Base-by-base conservation (phyloP, 1,140 invertebrate species). In the Hermetia illucens region DNA sequence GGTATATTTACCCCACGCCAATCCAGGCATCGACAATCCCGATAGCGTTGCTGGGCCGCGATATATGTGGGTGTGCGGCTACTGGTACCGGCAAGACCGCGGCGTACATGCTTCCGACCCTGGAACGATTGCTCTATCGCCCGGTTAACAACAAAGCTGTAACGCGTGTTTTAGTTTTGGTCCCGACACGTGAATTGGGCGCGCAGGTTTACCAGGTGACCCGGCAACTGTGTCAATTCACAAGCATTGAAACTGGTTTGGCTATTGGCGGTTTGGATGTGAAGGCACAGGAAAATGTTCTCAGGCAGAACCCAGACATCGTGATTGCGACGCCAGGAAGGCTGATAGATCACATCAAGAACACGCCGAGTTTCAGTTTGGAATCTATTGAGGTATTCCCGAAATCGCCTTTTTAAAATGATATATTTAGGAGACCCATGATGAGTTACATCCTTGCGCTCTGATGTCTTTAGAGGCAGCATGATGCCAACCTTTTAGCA, bases 41-140 rank as follows among this genome's bases (percentile, higher is more conserved):
- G 1, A 70, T 95, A 8, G 94, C 90, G 17, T 65, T 98, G 21
- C 63, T 87, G 48, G 78, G 79, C 63, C 50, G 58, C n/a, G 55
- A 62, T 36, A 57, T 62, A 34, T 60, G 57, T 30, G 58, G 56
- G 10, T 60, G 53, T 44, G 55, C 52, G 17, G 89, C 93, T 3
- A 99, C 95, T 1, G 95, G 94, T 25, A 98, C 94, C 5, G 94
- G 93, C 21, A 98, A 98, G 73, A 98, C 95, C 3, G 89, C 90
- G 0, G 94, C 94, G 1, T 99, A 97, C 56, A 96, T 98, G 88
- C 64, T 99, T 42, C 95, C 95, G 3, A 93, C 93, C 20, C 55
- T 98, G 17, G 95, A 98, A 64, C 69, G 95, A 46, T 67, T 98
- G 36, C 58, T 98, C 3, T 96, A 86, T 53, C 78, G 75, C 38